Percentiles rank a stretch among this genome's conserved stretches.
Conservation (phyloP, 2,888 invertebrate species). For the Polia nebulosa region DNA sequence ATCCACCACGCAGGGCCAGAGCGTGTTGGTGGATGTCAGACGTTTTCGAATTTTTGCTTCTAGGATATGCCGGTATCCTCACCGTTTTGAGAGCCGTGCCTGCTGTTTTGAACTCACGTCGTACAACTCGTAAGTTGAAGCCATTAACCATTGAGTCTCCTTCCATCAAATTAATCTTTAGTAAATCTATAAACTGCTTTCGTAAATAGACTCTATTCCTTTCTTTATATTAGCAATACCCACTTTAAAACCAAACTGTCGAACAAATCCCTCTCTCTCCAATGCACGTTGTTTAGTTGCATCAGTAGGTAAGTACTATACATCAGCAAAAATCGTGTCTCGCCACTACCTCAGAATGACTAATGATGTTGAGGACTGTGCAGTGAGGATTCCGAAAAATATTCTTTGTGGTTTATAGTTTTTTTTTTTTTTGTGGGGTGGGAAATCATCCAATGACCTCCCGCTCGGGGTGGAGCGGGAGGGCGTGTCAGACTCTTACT, state of each 20-base stretch:
- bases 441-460: no score
- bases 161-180: neutral
- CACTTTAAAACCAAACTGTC: neutral
- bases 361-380: constrained; percentile 78
- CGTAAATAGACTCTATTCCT: neutral
- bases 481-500: no score
- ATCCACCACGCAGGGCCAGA: no score
- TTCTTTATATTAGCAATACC: neutral
- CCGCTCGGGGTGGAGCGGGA: no score
- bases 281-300: constrained; percentile 72
- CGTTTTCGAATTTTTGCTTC: no score
- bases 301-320: constrained; percentile 60
- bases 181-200: neutral
- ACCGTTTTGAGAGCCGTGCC: no score
- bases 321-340: constrained; percentile 80
- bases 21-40: no score
- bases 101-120: no score
- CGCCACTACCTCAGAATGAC: constrained; percentile 81
- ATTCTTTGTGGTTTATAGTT: constrained; percentile 57
- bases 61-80: no score
- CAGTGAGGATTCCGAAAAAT: constrained; percentile 81
- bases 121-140: no score
- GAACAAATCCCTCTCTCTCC: constrained; percentile 35
- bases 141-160: no score
- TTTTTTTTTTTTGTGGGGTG: no score